Percentiles rank a stretch among this genome's conserved stretches.
These are phyloP conservation scores for Dryoscopus gambensis DNA, from an alignment of 2,113 vertebrate species.

Conservation along the genomic window DNA sequence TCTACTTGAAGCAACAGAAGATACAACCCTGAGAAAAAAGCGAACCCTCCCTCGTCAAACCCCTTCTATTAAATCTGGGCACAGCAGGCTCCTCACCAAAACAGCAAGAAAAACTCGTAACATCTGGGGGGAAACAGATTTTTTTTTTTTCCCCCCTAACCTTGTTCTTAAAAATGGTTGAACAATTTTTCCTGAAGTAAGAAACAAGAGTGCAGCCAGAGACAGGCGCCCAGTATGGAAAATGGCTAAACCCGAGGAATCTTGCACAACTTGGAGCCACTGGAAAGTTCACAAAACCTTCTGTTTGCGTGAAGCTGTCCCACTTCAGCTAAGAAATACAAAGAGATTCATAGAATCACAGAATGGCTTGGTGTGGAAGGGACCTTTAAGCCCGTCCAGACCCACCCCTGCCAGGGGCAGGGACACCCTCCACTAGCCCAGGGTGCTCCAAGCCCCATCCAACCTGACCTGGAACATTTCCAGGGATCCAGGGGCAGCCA, in stretches of 20 bases:
- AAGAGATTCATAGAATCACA: background rate
- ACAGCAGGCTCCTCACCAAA: constrained; percentile 38
- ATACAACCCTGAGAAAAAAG: constrained; percentile 33
- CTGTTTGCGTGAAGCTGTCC: background rate
- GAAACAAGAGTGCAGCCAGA: background rate
- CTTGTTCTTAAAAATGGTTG: constrained; percentile 14
- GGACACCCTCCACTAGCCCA: background rate
- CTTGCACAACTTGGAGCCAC: constrained; percentile 4
- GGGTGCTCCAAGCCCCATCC: accelerated
- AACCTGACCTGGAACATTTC: accelerated
- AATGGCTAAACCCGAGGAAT: background rate
- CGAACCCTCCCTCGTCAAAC: background rate
- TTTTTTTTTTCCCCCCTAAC: background rate
- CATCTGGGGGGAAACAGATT: background rate
- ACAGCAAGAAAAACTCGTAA: background rate
- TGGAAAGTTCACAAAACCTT: background rate
- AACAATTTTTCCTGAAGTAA: constrained; percentile 26
- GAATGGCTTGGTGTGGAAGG: background rate
- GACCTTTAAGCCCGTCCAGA: background rate
- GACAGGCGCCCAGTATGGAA: background rate
- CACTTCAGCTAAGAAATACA: background rate
- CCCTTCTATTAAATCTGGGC: background rate
- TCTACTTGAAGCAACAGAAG: constrained; percentile 2
- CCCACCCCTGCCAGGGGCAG: background rate
- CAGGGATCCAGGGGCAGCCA: background rate